Evolutionary conservation across 2,888 invertebrate genomes (phyloP), one percentile per base, ranked within the genome.

Genomic region (Polyommatus icarus): DNA sequence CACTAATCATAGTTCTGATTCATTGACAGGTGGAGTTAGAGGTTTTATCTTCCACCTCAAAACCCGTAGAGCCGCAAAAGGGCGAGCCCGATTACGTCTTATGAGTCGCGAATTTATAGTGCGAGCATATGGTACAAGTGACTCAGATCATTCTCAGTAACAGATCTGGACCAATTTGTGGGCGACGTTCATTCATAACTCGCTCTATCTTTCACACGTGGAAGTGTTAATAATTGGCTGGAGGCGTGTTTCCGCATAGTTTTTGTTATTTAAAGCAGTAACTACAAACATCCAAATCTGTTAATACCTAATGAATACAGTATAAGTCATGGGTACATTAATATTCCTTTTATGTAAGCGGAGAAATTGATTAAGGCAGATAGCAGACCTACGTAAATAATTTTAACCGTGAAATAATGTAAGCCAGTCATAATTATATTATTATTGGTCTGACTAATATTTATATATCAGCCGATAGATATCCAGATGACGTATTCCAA

Each of bases 111-210:
- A 73, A 73, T 46, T 46, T 32, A 78, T 32, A 20, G 6, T 73
- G 29, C 20, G n/a, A 73, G 61, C 36, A 50, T 67, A 24, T 77
- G 24, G 76, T 76, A 78, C 54, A 77, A 78, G 77, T 82, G 82
- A 82, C 54, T 83, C 83, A 83, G 32, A 46, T 73, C 67, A 29
- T 82, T 83, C 83, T 79, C 72, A 76, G 81, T 80, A 82, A 80
- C 59, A 75, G 77, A 79, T 80, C 80, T 78, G 79, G 77, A 79
- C 78, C 81, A 81, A 78, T 80, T 80, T 76, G 78, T 77, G 77
- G 79, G 79, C 76, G 79, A 78, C 78, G 78, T 78, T 72, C 67
- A 73, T 40, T 24, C 50, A 76, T 71, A 46, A 67, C 40, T 46
- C 50, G 71, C 24, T 61, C 61, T 67, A 67, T 67, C 67, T 67